Conservation (phyloP, 1,140 invertebrate species). For the Stegodyphus dumicola region DNA sequence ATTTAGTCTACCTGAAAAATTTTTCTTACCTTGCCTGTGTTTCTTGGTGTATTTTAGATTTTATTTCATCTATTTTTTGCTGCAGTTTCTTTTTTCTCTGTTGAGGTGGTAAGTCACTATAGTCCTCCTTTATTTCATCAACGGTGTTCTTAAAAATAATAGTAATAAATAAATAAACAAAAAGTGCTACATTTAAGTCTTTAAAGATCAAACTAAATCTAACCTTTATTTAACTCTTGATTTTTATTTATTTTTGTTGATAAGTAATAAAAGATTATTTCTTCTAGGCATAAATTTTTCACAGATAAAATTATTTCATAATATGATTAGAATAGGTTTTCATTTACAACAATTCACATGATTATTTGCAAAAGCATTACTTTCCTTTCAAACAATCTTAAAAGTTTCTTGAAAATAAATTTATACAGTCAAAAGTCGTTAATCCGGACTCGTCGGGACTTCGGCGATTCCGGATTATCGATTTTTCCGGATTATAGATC, state of each 20-base stretch:
- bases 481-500: no score
- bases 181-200: not conserved
- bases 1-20: not conserved
- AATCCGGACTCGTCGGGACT: no score
- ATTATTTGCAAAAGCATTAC: no score
- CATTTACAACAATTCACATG: no score
- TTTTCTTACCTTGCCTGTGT: slow-evolving; percentile 79
- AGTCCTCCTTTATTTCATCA: slow-evolving; percentile 74
- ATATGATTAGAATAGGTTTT: no score
- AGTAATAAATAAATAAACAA: not conserved
- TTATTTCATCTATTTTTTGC: slow-evolving; percentile 88
- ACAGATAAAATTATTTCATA: no score
- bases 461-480: no score
- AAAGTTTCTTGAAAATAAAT: no score
- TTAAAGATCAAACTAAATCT: not conserved
- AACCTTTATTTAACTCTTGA: not conserved
- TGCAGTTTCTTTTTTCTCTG: slow-evolving; percentile 94
- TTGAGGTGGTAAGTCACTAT: slow-evolving; percentile 95
- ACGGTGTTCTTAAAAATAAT: slow-evolving; percentile 57
- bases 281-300: no score
- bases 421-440: no score
- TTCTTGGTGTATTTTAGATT: slow-evolving; percentile 89
- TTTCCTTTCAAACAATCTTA: no score
- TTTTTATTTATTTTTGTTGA: slow-evolving; percentile 3
- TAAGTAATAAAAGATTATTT: no score